Conservation (phyloP, 2,797 vertebrate species). For the Lacerta agilis region DNA sequence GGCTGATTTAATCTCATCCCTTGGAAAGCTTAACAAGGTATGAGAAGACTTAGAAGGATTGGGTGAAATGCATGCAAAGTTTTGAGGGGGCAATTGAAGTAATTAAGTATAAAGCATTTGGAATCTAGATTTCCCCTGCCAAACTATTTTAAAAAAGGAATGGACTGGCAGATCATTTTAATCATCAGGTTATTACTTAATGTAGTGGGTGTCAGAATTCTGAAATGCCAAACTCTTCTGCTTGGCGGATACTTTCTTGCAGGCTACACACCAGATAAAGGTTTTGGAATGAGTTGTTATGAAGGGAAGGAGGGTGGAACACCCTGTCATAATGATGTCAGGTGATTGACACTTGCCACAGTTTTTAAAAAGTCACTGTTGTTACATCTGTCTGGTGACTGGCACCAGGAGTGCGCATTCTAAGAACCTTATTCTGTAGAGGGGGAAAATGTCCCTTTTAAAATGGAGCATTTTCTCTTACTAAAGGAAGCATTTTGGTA, state of each 20-base stretch:
- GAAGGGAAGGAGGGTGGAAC: no score
- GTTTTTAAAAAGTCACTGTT: no score
- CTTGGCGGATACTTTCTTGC: neutral
- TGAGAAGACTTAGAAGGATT: slow-evolving; percentile 32
- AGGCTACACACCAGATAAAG: neutral
- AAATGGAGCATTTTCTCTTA: no score
- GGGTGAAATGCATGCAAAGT: neutral
- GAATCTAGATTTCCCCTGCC: neutral
- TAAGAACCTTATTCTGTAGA: no score
- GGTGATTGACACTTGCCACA: no score
- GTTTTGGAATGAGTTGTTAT: neutral
- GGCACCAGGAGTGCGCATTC: no score
- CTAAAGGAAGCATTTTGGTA: no score
- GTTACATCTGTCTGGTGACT: no score
- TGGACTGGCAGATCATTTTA: neutral
- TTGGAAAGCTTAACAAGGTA: slow-evolving; percentile 99
- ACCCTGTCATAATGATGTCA: no score
- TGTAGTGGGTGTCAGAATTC: neutral
- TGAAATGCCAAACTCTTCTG: neutral
- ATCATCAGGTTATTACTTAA: neutral
- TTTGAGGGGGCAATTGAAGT: neutral
- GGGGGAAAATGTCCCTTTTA: no score
- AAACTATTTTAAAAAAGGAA: neutral
- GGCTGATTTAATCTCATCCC: slow-evolving; percentile 98
- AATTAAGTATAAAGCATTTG: neutral